phyloP scores from a whole-genome alignment of 2,113 vertebrate genomes.

The Suncus etruscus region DNA sequence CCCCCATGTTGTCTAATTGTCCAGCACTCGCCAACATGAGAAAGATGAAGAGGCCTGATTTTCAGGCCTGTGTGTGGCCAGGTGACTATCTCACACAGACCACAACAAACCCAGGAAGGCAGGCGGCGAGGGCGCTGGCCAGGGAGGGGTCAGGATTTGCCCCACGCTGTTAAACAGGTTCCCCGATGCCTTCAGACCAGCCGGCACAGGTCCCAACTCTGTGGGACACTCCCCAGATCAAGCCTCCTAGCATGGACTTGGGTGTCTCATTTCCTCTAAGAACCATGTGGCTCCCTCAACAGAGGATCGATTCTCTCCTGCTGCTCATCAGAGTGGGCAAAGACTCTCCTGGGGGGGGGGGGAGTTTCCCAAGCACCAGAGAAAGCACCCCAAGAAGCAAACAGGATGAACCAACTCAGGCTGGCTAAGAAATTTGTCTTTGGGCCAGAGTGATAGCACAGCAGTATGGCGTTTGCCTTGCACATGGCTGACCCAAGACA shows the following conservation, averaged over 20 bases:
- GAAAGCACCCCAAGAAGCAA: background rate
- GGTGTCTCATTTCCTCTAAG: background rate
- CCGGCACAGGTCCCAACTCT: too few relatives aligned
- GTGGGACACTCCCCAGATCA: background rate
- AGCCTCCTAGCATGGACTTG: background rate
- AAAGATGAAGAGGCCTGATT: background rate
- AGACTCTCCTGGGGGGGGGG: background rate
- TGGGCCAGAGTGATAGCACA: too few relatives aligned
- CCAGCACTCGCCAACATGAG: background rate
- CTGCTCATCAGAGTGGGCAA: background rate
- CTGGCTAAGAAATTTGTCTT: background rate
- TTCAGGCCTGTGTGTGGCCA: background rate
- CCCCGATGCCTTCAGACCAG: background rate
- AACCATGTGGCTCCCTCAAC: background rate
- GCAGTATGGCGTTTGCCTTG: too few relatives aligned
- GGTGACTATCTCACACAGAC: too few relatives aligned
- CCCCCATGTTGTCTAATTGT: background rate
- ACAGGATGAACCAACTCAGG: background rate
- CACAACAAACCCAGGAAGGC: too few relatives aligned
- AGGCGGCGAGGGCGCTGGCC: conserved; percentile 7
- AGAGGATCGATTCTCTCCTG: background rate
- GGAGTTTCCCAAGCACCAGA: background rate
- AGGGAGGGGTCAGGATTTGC: background rate
- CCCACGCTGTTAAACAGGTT: conserved; percentile 20
- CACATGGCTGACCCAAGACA: too few relatives aligned